Percentiles rank a stretch among this genome's conserved stretches.
phyloP scores from a whole-genome alignment of 2,797 vertebrate species.

The Carduelis carduelis region DNA sequence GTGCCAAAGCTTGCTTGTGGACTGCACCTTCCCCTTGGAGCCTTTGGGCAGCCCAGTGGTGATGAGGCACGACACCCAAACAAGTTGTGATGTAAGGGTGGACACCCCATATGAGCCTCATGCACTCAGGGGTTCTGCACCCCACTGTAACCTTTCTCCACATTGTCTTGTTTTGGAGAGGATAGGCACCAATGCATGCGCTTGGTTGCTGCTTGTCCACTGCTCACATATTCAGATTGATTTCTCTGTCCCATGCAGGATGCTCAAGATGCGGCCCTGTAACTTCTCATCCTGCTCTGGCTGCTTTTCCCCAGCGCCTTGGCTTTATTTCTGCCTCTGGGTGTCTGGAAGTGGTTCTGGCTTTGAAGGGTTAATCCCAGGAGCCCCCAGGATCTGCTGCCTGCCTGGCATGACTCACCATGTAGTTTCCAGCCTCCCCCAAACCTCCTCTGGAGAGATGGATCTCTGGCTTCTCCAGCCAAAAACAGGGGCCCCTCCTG shows the following conservation, averaged over 20 bases:
- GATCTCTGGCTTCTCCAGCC: not conserved
- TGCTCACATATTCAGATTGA: fast-evolving
- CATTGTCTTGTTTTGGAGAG: not conserved
- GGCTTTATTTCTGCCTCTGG: not conserved
- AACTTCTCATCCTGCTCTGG: not conserved
- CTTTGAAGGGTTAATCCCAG: slow-evolving; percentile 48
- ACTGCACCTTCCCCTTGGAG: not conserved
- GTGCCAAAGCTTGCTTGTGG: not conserved
- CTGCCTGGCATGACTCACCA: slow-evolving; percentile 32
- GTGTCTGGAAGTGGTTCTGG: not conserved
- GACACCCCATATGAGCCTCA: fast-evolving
- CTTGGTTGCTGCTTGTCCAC: not conserved
- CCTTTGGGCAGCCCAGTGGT: not conserved
- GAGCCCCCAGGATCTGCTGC: slow-evolving; percentile 25
- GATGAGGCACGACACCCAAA: fast-evolving
- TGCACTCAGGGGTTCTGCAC: not conserved
- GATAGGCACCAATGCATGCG: fast-evolving
- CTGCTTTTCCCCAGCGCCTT: not conserved
- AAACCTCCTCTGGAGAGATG: not conserved
- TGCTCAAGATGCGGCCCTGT: not conserved
- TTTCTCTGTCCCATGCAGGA: not conserved
- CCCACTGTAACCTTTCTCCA: not conserved
- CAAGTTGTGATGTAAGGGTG: fast-evolving
- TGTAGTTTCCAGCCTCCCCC: slow-evolving; percentile 49
- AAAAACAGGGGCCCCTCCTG: not conserved